These are phyloP conservation scores for Embiotoca jacksoni DNA, from an alignment of 2,113 vertebrate species.

Conservation along the genomic window DNA sequence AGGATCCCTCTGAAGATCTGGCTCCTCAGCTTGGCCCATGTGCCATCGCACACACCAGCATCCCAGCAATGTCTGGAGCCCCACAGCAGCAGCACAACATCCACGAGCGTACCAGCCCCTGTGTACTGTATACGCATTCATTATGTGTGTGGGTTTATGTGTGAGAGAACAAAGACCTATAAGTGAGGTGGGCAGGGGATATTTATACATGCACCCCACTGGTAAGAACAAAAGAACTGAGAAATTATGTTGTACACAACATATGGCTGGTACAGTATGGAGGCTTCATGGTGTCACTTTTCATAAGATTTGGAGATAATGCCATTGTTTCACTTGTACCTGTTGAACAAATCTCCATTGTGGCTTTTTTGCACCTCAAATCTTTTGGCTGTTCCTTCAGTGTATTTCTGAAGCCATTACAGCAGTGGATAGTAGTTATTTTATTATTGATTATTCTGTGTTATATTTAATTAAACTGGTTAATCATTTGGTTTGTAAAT, in stretches of 20 bases:
- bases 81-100: not conserved
- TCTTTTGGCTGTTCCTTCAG: not conserved
- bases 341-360: constrained; percentile 4
- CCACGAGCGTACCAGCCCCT: too few species aligned
- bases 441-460: not conserved
- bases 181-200: constrained; percentile 54
- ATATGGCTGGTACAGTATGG: constrained; percentile 38
- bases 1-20: constrained; percentile 36
- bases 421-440: too few species aligned
- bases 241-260: constrained; percentile 43
- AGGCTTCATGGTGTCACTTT: constrained; percentile 21
- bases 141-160: constrained; percentile 16
- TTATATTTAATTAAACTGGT: not conserved
- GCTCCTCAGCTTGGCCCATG: too few species aligned
- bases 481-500: too few species aligned
- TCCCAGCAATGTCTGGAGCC: constrained; percentile 17
- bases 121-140: not conserved
- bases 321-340: constrained; percentile 20
- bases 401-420: too few species aligned
- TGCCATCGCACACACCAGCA: too few species aligned
- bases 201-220: constrained; percentile 57
- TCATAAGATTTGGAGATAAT: constrained; percentile 4
- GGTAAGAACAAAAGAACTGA: constrained; percentile 50
- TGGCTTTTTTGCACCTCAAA: not conserved
- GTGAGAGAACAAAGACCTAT: constrained; percentile 40